phyloP scores from a whole-genome alignment of 2,113 vertebrate genomes.

The Bos taurus region ARS-UCD2.0 NC_037333.1:12188501-12189000 shows the following conservation, averaged over 20 bases:
- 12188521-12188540: accelerated
- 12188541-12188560: too few relatives aligned
- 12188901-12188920: neutral
- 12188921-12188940: neutral
- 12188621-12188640: accelerated
- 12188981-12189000: neutral
- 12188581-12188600: too few relatives aligned
- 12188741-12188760: neutral
- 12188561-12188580: accelerated
- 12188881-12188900: neutral
- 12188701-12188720: neutral
- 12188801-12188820: neutral
- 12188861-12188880: neutral
- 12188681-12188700: neutral
- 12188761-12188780: neutral
- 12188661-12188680: neutral
- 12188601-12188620: too few relatives aligned
- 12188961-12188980: neutral
- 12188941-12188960: neutral
- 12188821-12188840: neutral
- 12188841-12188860: neutral
- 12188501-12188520: too few relatives aligned
- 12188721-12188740: neutral
- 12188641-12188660: accelerated
- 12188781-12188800: neutral